Base-by-base conservation (phyloP, 2,888 invertebrate species). In the Zelleria hepariella region DNA sequence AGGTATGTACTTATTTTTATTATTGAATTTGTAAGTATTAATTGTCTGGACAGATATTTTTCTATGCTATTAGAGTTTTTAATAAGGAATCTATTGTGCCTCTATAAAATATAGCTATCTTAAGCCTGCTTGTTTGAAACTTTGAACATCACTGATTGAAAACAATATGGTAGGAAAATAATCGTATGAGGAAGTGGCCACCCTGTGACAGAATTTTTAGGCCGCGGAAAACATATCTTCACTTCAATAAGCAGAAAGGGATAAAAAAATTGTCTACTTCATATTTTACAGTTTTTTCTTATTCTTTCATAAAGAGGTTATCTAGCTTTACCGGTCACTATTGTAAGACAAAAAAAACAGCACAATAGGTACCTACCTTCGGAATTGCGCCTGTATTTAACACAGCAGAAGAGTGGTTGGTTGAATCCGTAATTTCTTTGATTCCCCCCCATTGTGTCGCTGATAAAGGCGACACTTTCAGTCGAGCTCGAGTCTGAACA, bases 401-500 rank as follows among this genome's bases (percentile, higher is more conserved):
- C 70, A 71, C 66, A 89, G 90, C 90, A 90, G 89, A 73, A 74
- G 75, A 74, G 71, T 69, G 74, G 73, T 69, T 71, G 70, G 73
- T 71, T 71, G 77, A 80, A 82, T 81, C 79, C 77, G 77, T 85
- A 85, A 85, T 86, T 85, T 86, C 86, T 86, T 86, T 85, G 86
- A 87, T 86, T 86, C 80, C 71, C 75, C 73, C 68, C 84, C 73
- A 85, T 86, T 86, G 86, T 86, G 73, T 75, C 66, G 66, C 74
- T 79, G 86, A 86, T 87, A 86, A 86, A 86, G 79, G 83, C 80
- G 85, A 86, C 86, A 86, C 84, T 87, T 86, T 83, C 80, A 76
- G 76, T 59, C 58, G 58, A 25, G 60, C 75, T 75, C 76, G 76
- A 71, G 76, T 80, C 77, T 81, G 84, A 82, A 84, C 86, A 84